Evolutionary conservation across 2,888 invertebrate species (phyloP), one percentile per base, ranked within the genome.

Genomic region (Drosophila imparisetae): DNA sequence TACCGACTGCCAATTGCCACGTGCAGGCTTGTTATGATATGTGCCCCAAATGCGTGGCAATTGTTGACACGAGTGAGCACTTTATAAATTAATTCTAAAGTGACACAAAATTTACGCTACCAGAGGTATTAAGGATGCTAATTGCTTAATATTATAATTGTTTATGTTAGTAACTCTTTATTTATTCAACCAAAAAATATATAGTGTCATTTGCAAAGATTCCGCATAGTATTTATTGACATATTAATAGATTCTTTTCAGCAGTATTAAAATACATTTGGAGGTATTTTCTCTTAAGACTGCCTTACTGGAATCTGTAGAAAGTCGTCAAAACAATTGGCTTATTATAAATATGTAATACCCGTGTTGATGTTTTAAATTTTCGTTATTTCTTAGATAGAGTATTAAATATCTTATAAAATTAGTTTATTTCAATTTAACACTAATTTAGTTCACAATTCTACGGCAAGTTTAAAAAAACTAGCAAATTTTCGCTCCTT

Each of bases 21-120:
- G 86, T 80, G 85, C 70, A 42, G 63, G 40, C 54, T 80, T 89
- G 85, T 85, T 89, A 75, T 89, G 85, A 85, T 89, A 85, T 61
- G 42, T 65, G 57, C 27, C 55, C 52, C 72, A 69, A 75, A 70
- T 67, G 79, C 48, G 54, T 21, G n/a, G 54, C 66, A 83, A 81
- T 81, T 68, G 60, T 62, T 66, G 78, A 57, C 88, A 82, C 86
- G 69, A 71, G 77, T 30, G 18, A 40, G 27, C 58, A 62, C 72
- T 77, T 52, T 1, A 57, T 66, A 59, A 54, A 49, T 36, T 55
- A 40, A 29, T 24, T 29, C 29, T 27, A 24, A 60, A 57, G 24
- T 45, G 34, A 49, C 18, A 63, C 30, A n/a, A 54, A 60, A 38
- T 49, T 21, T 11, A 32, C 30, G 8, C 36, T 29, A 40, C n/a